A percentile compares a stretch with the other conserved stretches of the same genome.
phyloP scores from a whole-genome alignment of 2,888 invertebrate genomes.

The Acrobasis consociella region DNA sequence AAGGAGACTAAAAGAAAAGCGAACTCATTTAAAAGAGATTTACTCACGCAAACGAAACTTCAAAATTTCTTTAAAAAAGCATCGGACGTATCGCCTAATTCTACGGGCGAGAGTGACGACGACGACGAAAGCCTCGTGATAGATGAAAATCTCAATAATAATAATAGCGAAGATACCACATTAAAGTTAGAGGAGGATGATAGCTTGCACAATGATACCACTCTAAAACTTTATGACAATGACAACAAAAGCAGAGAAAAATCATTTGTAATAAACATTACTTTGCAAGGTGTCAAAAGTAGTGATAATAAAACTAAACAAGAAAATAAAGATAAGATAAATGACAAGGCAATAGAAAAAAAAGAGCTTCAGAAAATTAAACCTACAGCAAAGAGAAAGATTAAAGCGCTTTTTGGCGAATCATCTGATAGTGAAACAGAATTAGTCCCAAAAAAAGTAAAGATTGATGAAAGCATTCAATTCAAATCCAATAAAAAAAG shows the following conservation, averaged over 20 bases:
- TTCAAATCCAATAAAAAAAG: constrained; percentile 35
- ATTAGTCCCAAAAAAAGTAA: constrained; percentile 21
- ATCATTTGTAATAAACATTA: constrained; percentile 71
- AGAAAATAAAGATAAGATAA: background rate
- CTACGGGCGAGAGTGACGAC: constrained; percentile 48
- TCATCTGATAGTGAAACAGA: constrained; percentile 72
- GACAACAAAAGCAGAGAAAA: constrained; percentile 43
- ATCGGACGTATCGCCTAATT: constrained; percentile 46
- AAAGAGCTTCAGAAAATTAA: constrained; percentile 48
- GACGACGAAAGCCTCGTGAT: constrained; percentile 59
- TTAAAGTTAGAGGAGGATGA: constrained; percentile 45
- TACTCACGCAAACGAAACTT: constrained; percentile 75
- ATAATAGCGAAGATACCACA: constrained; percentile 47
- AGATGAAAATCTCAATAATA: constrained; percentile 51
- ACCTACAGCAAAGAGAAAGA: constrained; percentile 65
- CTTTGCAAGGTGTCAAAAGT: constrained; percentile 64
- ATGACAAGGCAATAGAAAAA: constrained; percentile 30
- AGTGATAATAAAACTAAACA: constrained; percentile 35
- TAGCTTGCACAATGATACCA: constrained; percentile 47
- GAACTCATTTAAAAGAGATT: constrained; percentile 74
- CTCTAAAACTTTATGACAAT: constrained; percentile 49
- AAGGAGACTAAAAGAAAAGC: constrained; percentile 72
- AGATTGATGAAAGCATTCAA: background rate
- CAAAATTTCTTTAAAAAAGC: constrained; percentile 66
- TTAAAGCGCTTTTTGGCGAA: constrained; percentile 79